Evolutionary conservation across 2,113 vertebrate species (phyloP), one percentile per base, ranked within the genome.

Genomic region (Pseudopodoces humilis): DNA sequence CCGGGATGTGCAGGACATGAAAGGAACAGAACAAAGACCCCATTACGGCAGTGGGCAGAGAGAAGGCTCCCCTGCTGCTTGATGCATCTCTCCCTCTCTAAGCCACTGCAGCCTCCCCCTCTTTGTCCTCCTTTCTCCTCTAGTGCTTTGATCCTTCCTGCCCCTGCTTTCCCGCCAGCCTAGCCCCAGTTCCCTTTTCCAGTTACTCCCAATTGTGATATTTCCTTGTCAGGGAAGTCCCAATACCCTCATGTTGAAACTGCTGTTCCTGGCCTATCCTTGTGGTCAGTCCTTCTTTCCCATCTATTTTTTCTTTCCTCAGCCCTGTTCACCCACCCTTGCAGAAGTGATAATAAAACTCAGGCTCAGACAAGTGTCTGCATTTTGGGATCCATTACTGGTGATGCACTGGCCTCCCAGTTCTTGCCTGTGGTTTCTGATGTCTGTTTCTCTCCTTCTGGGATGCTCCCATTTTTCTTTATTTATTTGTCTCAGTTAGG

Each of bases 11-110:
- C 53, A 2, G 91, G 86, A 96, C 94, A 95, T 97, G 89, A 95
- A 97, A 96, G 95, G 89, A 94, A 84, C 74, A 85, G 95, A 96
- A 97, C 96, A 97, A 97, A 97, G 91, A 50, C 94, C 84, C 94
- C 89, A 95, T 94, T 96, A 94, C 94, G 1, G 6, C 81, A 74
- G 70, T 53, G 81, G 93, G 89, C 89, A 95, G 81, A 65, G 74
- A 84, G 89, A 58, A 89, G 86, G 88, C 93, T 95, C 94, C 95
- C 94, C 96, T 92, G 93, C 94, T 94, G 95, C 93, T 96, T 92
- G 94, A 95, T 96, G 82, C 78, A 91, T 91, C 91, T 94, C 87
- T 75, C 81, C 67, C 62, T 89, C 78, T 80, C 77, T 72, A 72
- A 95, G 81, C 92, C 74, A 68, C 53, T 87, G 86, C 93, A 89